A percentile compares a stretch with the other conserved stretches of the same genome.
phyloP scores from a whole-genome alignment of 1,140 invertebrate genomes.

The Asbolus verrucosus region DNA sequence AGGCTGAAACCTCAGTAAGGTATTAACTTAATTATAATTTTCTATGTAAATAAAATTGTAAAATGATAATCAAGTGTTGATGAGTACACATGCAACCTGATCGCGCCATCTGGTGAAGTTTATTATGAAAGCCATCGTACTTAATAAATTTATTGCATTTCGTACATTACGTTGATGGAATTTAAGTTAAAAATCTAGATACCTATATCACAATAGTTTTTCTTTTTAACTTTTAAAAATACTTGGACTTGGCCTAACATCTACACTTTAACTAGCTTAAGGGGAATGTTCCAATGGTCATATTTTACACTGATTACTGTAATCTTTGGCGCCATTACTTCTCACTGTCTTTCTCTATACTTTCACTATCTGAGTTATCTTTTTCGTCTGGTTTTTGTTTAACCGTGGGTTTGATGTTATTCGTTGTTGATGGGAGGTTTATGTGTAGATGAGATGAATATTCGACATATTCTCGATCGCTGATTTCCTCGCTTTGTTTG shows the following conservation, averaged over 20 bases:
- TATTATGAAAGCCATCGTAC: too few species aligned
- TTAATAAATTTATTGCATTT: slow-evolving; percentile 7
- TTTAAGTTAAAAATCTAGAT: slow-evolving; percentile 33
- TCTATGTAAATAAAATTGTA: slow-evolving; percentile 36
- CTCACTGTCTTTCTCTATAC: neutral
- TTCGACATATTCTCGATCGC: neutral
- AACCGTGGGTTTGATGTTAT: neutral
- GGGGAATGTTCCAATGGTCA: too few species aligned
- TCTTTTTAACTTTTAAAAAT: slow-evolving; percentile 1
- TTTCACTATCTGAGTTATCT: neutral
- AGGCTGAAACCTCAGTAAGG: too few species aligned
- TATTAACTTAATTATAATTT: too few species aligned
- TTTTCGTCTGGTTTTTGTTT: slow-evolving; percentile 2
- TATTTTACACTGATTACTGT: slow-evolving; percentile 15
- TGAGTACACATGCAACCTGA: too few species aligned
- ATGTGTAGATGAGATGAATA: slow-evolving; percentile 6
- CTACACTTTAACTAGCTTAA: slow-evolving; percentile 1
- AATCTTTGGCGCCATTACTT: slow-evolving; percentile 22
- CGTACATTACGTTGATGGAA: slow-evolving; percentile 13
- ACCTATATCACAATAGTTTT: slow-evolving; percentile 28
- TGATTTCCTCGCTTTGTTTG: neutral
- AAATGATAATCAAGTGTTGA: too few species aligned
- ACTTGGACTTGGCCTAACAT: neutral
- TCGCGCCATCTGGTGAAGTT: too few species aligned
- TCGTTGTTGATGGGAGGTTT: neutral